Conservation (phyloP, 2,113 vertebrate genomes). For the Bujurquina vittata region DNA sequence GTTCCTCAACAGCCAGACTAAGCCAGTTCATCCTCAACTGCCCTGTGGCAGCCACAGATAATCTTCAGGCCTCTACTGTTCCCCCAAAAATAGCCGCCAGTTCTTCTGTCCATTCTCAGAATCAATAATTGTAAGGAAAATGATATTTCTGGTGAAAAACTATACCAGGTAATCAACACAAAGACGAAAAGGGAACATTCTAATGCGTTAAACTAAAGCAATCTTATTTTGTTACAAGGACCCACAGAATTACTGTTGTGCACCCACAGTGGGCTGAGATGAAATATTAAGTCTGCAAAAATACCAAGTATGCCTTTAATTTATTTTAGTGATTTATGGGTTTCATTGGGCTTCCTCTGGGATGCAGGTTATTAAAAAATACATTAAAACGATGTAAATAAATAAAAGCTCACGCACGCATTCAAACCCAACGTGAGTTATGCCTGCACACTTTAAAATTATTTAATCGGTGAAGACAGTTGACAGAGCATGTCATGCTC, state of each 20-base stretch:
- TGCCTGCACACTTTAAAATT: background rate
- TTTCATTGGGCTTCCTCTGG: background rate
- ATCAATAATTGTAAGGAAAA: background rate
- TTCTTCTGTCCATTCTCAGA: conserved; percentile 28
- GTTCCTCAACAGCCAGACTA: conserved; percentile 68
- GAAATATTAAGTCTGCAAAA: background rate
- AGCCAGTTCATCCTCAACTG: conserved; percentile 63
- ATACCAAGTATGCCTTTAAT: background rate
- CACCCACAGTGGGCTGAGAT: background rate
- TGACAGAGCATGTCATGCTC: conserved; percentile 35
- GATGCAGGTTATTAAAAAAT: background rate
- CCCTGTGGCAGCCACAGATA: conserved; percentile 55
- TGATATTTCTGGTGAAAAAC: background rate
- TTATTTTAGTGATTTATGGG: background rate
- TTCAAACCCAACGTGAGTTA: background rate
- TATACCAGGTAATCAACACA: background rate
- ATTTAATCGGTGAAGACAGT: conserved; percentile 26
- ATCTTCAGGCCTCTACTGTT: conserved; percentile 38
- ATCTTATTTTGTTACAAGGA: background rate
- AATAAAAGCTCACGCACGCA: background rate
- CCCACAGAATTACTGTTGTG: background rate
- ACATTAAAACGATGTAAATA: background rate
- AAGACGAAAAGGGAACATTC: background rate
- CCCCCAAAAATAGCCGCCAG: conserved; percentile 45
- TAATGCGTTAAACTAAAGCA: background rate